Percentiles rank a stretch among this genome's conserved stretches.
Evolutionary conservation across 2,888 invertebrate genomes (phyloP).

Genomic region (Drosophila dives): DNA sequence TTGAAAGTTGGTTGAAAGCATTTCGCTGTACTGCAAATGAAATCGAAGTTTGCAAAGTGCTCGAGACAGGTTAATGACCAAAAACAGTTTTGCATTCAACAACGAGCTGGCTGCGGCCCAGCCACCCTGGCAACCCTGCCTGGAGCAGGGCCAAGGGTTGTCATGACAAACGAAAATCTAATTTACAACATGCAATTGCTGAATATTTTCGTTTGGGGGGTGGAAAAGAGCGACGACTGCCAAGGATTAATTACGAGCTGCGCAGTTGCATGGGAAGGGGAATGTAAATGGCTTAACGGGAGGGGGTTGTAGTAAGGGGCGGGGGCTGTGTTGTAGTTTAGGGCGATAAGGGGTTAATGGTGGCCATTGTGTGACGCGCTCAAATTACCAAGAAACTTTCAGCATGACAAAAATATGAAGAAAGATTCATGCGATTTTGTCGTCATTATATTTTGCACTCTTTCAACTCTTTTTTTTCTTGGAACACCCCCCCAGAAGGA

Average conservation of each 20-base stretch:
- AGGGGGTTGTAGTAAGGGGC: neutral
- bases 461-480: conserved; percentile 46
- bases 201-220: conserved; percentile 39
- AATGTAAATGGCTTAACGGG: neutral
- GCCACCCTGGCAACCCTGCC: conserved; percentile 56
- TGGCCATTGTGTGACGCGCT: conserved; percentile 53
- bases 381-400: conserved; percentile 70
- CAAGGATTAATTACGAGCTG: conserved; percentile 74
- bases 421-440: conserved; percentile 47
- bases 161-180: conserved; percentile 78
- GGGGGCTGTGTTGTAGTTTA: neutral
- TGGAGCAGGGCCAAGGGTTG: conserved; percentile 61
- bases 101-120: conserved; percentile 45
- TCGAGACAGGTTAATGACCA: conserved; percentile 80
- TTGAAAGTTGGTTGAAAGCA: conserved; percentile 70
- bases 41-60: conserved; percentile 71
- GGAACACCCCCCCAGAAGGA: too few species aligned
- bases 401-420: conserved; percentile 64
- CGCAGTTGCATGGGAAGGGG: conserved; percentile 54
- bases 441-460: conserved; percentile 7
- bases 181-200: conserved; percentile 77
- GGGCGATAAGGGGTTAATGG: conserved; percentile 77
- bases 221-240: conserved; percentile 44
- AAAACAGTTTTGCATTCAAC: conserved; percentile 77
- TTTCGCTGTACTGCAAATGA: conserved; percentile 55